phyloP scores from a whole-genome alignment of 2,113 vertebrate genomes.

The Theropithecus gelada region DNA sequence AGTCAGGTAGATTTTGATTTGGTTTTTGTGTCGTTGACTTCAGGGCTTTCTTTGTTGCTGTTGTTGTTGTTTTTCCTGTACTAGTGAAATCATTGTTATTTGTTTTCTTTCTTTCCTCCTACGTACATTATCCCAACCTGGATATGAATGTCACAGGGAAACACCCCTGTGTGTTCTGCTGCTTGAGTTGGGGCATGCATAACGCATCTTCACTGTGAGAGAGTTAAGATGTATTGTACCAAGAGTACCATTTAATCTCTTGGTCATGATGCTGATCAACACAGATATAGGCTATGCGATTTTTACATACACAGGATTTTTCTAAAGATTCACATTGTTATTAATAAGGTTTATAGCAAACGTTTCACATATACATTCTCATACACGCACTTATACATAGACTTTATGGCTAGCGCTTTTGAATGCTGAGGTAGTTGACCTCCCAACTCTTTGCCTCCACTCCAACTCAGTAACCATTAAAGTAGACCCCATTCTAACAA shows the following conservation, averaged over 20 bases:
- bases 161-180: not conserved
- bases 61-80: not conserved
- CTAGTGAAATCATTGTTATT: not conserved
- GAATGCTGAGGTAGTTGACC: not conserved
- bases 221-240: not conserved
- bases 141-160: conserved; percentile 54
- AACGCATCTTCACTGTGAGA: not conserved
- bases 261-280: not conserved
- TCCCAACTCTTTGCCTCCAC: not conserved
- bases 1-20: conserved; percentile 35
- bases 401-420: not conserved
- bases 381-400: not conserved
- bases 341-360: not conserved
- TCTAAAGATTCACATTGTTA: not conserved
- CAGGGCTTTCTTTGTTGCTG: not conserved
- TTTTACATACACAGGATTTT: not conserved
- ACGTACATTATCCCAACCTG: not conserved
- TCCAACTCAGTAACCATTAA: not conserved
- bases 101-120: not conserved
- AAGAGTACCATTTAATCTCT: not conserved
- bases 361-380: not conserved
- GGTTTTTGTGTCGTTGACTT: conserved; percentile 46
- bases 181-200: not conserved
- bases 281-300: not conserved
- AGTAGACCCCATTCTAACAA: not conserved